Evolutionary conservation across 2,113 vertebrate species (phyloP), one percentile per base, ranked within the genome.

Genomic region (Hydrochoerus hydrochaeris): DNA sequence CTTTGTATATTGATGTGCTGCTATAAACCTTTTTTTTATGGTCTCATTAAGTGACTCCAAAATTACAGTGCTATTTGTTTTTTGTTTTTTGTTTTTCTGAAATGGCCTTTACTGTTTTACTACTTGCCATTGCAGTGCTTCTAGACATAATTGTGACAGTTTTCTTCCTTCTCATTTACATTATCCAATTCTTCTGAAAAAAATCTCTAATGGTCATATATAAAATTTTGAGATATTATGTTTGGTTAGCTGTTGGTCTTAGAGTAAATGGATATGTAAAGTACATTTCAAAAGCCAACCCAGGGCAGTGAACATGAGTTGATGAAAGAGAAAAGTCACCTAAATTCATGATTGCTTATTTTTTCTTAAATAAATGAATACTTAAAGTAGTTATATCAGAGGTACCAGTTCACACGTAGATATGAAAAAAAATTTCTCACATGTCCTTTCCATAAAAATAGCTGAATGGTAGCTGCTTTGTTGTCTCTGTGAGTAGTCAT

Each of bases 91-190:
- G n/a, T n/a, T 95, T 90, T 12, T 8, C 41, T 86, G 14, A 12
- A 67, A 88, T 83, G n/a, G 20, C 20, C 35, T 71, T 96, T 78
- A 80, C 85, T 85, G 24, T 87, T 95, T 96, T 78, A 63, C 71
- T 80, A n/a, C 63, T 96, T 95, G 90, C 35, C n/a, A 38, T 78
- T 67, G 1, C 1, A 6, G 80, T 75, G 22, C 3, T 89, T 71
- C 58, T 78, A 85, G 22, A 94, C 60, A 69, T 91, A 95, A 91
- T 63, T 94, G n/a, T 81, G 54, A 62, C 7, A 87, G 4, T 94
- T 95, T 4, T 90, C 35, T 91, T 83, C 26, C 7, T 96, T 96
- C 69, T 88, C 63, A 92, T 92, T 94, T 83, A 67, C 71, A 71
- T 78, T 94, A 32, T 38, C 78, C 41, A 73, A 24, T 78, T 82